A percentile compares a stretch with the other conserved stretches of the same genome.
Conservation (phyloP, 2,113 vertebrate species). For the Lycaon pictus region DNA sequence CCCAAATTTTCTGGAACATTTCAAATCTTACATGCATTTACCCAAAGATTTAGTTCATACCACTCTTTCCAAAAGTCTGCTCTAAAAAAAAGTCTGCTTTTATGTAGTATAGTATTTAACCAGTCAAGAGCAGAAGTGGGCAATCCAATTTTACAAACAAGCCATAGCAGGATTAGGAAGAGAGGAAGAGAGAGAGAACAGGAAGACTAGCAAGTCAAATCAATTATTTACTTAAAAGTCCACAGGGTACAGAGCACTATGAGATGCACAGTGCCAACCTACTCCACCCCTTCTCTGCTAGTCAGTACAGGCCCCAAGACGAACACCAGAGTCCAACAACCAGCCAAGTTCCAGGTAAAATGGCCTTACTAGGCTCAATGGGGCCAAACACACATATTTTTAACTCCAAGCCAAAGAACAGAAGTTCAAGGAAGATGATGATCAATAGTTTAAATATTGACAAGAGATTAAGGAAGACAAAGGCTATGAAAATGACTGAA, state of each 20-base stretch:
- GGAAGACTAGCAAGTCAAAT: constrained; percentile 56
- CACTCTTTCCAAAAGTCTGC: constrained; percentile 34
- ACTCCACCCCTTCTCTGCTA: constrained; percentile 30
- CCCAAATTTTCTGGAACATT: background rate
- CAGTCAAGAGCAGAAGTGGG: constrained; percentile 46
- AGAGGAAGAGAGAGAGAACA: constrained; percentile 28
- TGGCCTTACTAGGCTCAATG: background rate
- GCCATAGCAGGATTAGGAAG: constrained; percentile 33
- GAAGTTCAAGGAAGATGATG: background rate
- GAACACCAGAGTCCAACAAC: constrained; percentile 52
- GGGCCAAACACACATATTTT: constrained; percentile 6
- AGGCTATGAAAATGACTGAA: constrained; percentile 25
- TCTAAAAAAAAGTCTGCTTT: background rate
- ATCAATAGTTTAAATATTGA: background rate
- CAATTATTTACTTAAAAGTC: constrained; percentile 72
- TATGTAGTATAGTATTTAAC: constrained; percentile 2
- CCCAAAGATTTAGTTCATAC: constrained; percentile 10
- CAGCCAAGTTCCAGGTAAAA: constrained; percentile 41
- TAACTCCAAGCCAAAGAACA: constrained; percentile 30
- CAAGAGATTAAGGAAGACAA: constrained; percentile 45
- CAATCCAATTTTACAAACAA: constrained; percentile 45
- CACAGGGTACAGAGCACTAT: constrained; percentile 37
- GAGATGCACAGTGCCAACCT: constrained; percentile 38
- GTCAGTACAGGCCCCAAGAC: constrained; percentile 30
- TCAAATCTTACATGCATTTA: constrained; percentile 38